Conservation (phyloP, 1,140 invertebrate genomes). For the Drosophila triauraria region DNA sequence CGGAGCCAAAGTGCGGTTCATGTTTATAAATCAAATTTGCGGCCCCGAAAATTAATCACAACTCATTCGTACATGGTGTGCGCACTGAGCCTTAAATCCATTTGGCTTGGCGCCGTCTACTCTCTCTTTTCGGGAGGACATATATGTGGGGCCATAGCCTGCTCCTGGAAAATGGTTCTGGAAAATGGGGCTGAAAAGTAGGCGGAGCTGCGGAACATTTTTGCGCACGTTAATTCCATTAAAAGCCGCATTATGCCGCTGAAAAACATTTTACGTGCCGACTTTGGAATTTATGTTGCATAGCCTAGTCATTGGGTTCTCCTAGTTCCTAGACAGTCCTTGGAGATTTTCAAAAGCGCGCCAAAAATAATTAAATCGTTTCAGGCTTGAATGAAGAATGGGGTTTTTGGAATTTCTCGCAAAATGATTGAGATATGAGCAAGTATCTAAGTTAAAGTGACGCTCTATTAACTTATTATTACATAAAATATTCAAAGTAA, state of each 20-base stretch:
- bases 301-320: not conserved
- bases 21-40: conserved; percentile 70
- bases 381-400: too few relatives aligned
- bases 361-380: not conserved
- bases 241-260: conserved; percentile 57
- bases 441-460: too few relatives aligned
- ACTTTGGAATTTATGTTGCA: conserved; percentile 54
- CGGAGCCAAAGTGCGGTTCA: conserved; percentile 30
- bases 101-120: conserved; percentile 14
- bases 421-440: too few relatives aligned
- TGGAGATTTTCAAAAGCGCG: not conserved
- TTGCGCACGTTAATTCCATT: conserved; percentile 68
- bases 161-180: not conserved
- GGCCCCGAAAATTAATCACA: conserved; percentile 61
- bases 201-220: conserved; percentile 47
- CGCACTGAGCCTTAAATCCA: conserved; percentile 42
- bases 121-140: not conserved
- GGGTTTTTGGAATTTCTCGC: too few relatives aligned
- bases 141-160: too few relatives aligned
- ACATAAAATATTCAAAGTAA: too few relatives aligned
- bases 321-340: not conserved
- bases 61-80: conserved; percentile 31
- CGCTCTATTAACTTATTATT: too few relatives aligned
- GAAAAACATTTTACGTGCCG: conserved; percentile 45
- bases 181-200: not conserved